Percentiles rank a stretch among this genome's conserved stretches.
Conservation (phyloP, 2,888 invertebrate species). For the Nectonema munidae region DNA sequence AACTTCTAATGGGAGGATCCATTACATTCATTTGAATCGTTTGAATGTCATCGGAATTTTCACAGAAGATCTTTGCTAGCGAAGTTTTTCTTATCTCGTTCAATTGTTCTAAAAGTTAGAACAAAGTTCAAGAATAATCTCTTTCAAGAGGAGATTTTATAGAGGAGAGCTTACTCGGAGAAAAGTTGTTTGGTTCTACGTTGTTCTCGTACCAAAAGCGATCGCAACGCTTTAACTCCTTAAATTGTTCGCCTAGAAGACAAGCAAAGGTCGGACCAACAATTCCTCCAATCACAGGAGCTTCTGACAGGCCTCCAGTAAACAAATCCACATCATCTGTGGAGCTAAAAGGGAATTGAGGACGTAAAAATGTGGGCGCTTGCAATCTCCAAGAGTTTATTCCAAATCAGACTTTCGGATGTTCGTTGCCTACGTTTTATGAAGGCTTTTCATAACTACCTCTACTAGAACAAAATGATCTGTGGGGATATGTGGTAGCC, state of each 20-base stretch:
- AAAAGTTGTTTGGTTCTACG: too few relatives aligned
- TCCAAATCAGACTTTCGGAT: too few relatives aligned
- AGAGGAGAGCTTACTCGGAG: too few relatives aligned
- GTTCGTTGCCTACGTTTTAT: too few relatives aligned
- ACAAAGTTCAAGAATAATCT: background rate
- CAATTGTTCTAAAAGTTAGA: conserved; percentile 30
- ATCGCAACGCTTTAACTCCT: conserved; percentile 59
- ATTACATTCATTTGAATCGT: conserved; percentile 61
- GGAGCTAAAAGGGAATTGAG: conserved; percentile 26
- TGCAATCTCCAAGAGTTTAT: too few relatives aligned
- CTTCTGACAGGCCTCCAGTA: conserved; percentile 58
- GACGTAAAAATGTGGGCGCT: too few relatives aligned
- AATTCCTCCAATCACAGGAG: conserved; percentile 38
- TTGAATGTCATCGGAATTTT: conserved; percentile 48
- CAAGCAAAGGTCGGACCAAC: conserved; percentile 70
- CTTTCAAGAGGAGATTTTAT: background rate
- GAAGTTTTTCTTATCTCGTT: conserved; percentile 47
- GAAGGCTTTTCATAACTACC: too few relatives aligned
- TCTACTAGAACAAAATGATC: too few relatives aligned
- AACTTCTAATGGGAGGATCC: too few relatives aligned
- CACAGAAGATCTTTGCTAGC: conserved; percentile 48
- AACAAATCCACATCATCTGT: conserved; percentile 79
- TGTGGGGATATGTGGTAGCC: too few relatives aligned
- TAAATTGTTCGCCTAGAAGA: conserved; percentile 74
- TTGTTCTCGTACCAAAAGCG: conserved; percentile 46